phyloP scores from a whole-genome alignment of 2,113 vertebrate genomes.

The Toxotes jaculatrix region DNA sequence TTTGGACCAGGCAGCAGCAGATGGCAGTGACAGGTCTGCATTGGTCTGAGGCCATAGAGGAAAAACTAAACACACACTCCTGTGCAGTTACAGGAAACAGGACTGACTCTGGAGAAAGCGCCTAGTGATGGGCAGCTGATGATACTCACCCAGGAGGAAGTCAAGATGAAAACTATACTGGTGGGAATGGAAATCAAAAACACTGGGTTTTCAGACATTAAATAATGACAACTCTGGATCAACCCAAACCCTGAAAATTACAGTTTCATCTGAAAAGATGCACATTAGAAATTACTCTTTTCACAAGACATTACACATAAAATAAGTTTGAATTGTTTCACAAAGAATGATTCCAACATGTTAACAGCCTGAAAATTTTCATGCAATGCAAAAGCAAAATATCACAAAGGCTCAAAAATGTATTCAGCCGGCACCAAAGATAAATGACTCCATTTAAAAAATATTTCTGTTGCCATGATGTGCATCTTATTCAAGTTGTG shows the following conservation, averaged over 20 bases:
- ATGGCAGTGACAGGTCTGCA: conserved; percentile 60
- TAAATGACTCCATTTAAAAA: background rate
- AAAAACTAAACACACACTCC: conserved; percentile 1
- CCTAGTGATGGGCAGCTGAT: conserved; percentile 1
- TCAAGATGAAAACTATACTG: background rate
- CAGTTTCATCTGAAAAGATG: no score
- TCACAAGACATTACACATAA: no score
- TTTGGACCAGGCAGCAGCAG: conserved; percentile 49
- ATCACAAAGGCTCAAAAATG: background rate
- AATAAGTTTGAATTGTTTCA: no score
- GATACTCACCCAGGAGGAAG: conserved; percentile 4
- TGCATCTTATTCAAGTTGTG: background rate
- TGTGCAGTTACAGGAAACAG: conserved; percentile 7
- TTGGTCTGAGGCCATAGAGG: conserved; percentile 26
- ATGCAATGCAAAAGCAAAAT: background rate
- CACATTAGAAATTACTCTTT: no score
- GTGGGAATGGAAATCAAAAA: background rate
- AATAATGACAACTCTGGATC: background rate
- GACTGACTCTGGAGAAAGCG: conserved; percentile 4
- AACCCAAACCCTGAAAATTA: background rate
- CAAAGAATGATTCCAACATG: no score
- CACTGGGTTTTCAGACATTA: background rate
- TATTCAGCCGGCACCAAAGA: background rate
- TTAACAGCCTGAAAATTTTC: no score
- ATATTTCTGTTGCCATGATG: background rate